phyloP scores from a whole-genome alignment of 2,113 vertebrate genomes.

The Perca flavescens region DNA sequence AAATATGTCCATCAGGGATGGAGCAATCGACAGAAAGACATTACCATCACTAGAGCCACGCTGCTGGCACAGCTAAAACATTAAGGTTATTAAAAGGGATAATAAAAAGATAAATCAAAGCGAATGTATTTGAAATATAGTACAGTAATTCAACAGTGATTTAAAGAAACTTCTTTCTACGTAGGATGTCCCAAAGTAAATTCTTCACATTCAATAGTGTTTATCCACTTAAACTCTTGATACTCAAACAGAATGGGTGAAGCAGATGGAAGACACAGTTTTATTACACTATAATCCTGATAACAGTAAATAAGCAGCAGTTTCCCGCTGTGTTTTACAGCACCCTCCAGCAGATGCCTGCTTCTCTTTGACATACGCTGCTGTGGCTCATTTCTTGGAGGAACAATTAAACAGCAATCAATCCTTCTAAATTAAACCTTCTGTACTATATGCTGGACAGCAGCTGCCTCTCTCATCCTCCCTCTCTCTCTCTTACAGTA shows the following conservation, averaged over 20 bases:
- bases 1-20: not conserved
- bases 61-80: accelerated
- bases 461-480: constrained; percentile 34
- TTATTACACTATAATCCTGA: constrained; percentile 33
- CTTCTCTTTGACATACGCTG: constrained; percentile 27
- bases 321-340: constrained; percentile 47
- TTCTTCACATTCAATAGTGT: not conserved
- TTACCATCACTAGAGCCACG: not conserved
- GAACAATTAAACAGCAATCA: constrained; percentile 69
- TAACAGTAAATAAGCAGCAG: constrained; percentile 62
- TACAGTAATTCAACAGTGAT: not conserved
- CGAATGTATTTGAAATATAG: not conserved
- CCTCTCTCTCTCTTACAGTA: not conserved
- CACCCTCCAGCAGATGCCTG: constrained; percentile 47
- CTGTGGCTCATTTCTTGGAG: constrained; percentile 53
- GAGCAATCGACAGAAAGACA: too few species aligned
- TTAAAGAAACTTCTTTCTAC: not conserved
- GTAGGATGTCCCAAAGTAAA: not conserved
- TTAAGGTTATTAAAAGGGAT: not conserved
- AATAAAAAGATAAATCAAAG: not conserved
- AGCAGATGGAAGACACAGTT: constrained; percentile 49
- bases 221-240: not conserved
- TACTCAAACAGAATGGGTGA: not conserved
- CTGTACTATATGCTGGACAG: constrained; percentile 33
- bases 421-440: constrained; percentile 42